Evolutionary conservation across 2,797 vertebrate species (phyloP).

Genomic region (Anabacerthia variegaticeps): DNA sequence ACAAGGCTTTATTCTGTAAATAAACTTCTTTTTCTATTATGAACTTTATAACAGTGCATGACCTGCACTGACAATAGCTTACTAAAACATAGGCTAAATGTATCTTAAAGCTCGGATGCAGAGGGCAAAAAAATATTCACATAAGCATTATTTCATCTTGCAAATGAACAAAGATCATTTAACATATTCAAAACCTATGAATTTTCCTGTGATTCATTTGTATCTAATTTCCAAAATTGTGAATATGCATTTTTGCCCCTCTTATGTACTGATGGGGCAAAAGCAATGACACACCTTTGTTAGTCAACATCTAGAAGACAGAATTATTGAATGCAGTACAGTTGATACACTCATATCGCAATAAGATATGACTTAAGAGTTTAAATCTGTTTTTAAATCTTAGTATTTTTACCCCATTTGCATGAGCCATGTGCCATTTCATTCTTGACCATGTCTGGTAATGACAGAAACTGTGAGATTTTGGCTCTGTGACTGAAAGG

Average conservation of each 20-base stretch:
- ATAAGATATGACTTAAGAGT: neutral
- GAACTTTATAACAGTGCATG: neutral
- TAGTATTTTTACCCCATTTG: neutral
- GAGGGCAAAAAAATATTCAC: neutral
- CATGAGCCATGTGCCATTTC: neutral
- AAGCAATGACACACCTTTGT: neutral
- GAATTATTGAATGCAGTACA: neutral
- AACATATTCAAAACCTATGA: neutral
- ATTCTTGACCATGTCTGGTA: neutral
- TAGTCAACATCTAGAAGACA: neutral
- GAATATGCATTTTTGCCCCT: neutral
- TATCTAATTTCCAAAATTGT: neutral
- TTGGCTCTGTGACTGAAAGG: neutral
- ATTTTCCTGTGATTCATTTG: neutral
- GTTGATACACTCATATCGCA: neutral
- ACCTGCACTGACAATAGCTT: neutral
- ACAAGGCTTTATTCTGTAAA: conserved; percentile 21
- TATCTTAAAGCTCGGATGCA: neutral
- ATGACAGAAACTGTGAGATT: neutral
- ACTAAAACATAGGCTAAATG: neutral
- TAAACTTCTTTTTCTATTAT: neutral
- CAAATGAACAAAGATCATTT: neutral
- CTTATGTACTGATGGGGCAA: neutral
- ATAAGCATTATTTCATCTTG: neutral
- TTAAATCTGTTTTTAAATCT: neutral